phyloP scores from a whole-genome alignment of 2,113 vertebrate species.

The Antechinus stuartii region DNA sequence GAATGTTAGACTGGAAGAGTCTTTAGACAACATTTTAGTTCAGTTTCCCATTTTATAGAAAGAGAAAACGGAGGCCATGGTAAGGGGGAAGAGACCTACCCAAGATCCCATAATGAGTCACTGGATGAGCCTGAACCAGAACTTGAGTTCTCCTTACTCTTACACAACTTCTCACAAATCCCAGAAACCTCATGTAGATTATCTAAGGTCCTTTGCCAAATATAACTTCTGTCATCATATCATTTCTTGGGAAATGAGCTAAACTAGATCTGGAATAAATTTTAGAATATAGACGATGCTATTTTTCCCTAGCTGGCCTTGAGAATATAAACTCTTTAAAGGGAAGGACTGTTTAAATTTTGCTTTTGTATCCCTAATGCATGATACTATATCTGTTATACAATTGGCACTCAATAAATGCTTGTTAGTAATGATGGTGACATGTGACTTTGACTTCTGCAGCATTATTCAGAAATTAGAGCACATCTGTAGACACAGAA shows the following conservation, averaged over 20 bases:
- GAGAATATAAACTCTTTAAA: background rate
- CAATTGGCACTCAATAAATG: background rate
- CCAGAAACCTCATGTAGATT: background rate
- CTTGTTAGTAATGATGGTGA: background rate
- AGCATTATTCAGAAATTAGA: background rate
- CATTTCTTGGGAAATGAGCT: background rate
- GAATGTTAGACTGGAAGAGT: background rate
- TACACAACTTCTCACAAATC: background rate
- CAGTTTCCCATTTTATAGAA: background rate
- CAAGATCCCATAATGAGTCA: background rate
- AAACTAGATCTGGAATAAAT: background rate
- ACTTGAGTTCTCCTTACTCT: background rate
- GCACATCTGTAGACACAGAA: background rate
- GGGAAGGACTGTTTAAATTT: background rate
- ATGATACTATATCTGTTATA: background rate
- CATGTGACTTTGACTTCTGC: no score
- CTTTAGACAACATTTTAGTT: background rate
- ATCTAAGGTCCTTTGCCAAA: background rate
- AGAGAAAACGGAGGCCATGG: background rate
- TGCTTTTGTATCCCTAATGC: background rate
- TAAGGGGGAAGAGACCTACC: background rate
- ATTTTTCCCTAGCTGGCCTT: background rate
- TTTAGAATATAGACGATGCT: background rate
- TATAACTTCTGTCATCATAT: background rate
- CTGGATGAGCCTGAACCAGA: background rate